Evolutionary conservation across 2,797 vertebrate species (phyloP).

Genomic region (Rachycentron canadum): DNA sequence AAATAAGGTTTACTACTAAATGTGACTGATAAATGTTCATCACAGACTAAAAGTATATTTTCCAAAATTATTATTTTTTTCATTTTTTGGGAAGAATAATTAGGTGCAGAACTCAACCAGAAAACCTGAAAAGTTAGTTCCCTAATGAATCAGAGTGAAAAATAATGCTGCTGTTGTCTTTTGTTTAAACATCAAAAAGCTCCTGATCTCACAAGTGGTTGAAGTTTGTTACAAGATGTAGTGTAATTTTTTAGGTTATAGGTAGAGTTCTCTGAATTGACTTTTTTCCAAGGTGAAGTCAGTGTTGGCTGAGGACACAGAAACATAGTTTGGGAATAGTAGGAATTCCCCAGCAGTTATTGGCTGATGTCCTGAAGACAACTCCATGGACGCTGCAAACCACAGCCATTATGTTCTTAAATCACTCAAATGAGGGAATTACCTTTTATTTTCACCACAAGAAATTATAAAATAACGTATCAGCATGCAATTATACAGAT

Average conservation of each 20-base stretch:
- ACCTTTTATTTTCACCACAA: background rate
- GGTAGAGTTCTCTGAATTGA: background rate
- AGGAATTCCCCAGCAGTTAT: background rate
- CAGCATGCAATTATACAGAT: background rate
- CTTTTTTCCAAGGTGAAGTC: background rate
- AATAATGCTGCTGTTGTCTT: constrained; percentile 25
- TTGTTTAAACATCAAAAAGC: constrained; percentile 9
- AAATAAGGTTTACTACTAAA: background rate
- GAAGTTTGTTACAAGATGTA: background rate
- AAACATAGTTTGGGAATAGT: background rate
- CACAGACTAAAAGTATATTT: background rate
- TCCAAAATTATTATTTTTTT: background rate
- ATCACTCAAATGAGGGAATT: background rate
- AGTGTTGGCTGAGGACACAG: background rate
- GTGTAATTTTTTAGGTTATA: background rate
- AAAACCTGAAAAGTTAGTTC: background rate
- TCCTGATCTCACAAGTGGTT: background rate
- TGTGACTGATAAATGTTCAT: background rate
- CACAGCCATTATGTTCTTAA: background rate
- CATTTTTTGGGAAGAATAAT: background rate
- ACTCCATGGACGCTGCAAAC: background rate
- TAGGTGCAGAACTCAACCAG: background rate
- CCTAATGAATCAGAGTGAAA: background rate
- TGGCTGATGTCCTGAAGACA: background rate
- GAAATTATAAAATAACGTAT: background rate